Evolutionary conservation across 2,797 vertebrate genomes (phyloP).

Genomic region (Lithobates sylvaticus): DNA sequence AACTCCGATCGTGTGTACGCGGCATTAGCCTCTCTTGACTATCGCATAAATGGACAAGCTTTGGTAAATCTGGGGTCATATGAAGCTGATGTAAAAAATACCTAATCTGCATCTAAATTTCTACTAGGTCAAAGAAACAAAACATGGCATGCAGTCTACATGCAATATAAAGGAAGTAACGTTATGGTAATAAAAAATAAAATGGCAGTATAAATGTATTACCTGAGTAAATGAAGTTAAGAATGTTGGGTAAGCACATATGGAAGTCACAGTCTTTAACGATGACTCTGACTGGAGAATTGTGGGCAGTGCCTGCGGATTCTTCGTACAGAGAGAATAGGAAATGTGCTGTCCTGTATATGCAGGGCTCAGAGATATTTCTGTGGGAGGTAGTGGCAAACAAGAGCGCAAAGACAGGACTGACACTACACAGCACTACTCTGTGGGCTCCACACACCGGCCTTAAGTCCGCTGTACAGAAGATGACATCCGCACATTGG

Average conservation of each 20-base stretch:
- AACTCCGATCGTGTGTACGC: no score
- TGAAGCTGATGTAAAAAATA: no score
- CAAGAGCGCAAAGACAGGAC: slow-evolving; percentile 91
- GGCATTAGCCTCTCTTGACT: no score
- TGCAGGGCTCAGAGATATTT: slow-evolving; percentile 75
- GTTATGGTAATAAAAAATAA: no score
- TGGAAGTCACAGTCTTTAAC: slow-evolving; percentile 91
- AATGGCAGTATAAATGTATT: slow-evolving; percentile 46
- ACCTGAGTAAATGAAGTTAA: slow-evolving; percentile 98
- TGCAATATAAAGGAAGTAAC: no score
- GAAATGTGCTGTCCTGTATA: slow-evolving; percentile 74
- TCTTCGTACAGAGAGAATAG: slow-evolving; percentile 81
- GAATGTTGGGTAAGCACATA: slow-evolving; percentile 88
- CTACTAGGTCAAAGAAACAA: no score
- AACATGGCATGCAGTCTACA: no score
- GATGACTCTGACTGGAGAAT: slow-evolving; percentile 83
- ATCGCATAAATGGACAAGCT: no score
- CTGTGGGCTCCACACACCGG: slow-evolving; percentile 88
- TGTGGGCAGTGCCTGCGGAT: slow-evolving; percentile 67
- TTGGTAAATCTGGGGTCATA: no score
- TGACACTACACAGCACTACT: slow-evolving; percentile 88
- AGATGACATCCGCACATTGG: slow-evolving; percentile 91
- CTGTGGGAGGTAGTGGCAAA: slow-evolving; percentile 83
- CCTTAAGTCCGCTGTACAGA: slow-evolving; percentile 84
- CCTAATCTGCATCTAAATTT: no score